A percentile compares a stretch with the other conserved stretches of the same genome.
Evolutionary conservation across 2,888 invertebrate species (phyloP).

Genomic region (Mythimna albipuncta): DNA sequence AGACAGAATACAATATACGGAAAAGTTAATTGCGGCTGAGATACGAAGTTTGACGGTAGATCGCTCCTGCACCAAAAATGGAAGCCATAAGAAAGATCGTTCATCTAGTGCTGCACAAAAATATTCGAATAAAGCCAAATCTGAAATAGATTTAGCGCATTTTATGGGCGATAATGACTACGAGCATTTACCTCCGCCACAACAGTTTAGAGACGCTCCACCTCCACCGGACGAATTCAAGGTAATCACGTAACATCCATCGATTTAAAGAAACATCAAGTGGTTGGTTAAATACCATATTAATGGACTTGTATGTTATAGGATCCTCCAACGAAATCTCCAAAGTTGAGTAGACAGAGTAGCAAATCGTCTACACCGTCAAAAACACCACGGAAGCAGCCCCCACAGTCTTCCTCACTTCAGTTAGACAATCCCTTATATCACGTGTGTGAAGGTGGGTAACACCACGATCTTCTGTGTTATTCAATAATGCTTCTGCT

Average conservation of each 20-base stretch:
- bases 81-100: constrained; percentile 77
- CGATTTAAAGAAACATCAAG: neutral
- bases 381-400: constrained; percentile 81
- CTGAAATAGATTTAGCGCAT: constrained; percentile 91
- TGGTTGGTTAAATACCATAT: constrained; percentile 16
- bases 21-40: constrained; percentile 88
- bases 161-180: constrained; percentile 91
- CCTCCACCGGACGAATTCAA: constrained; percentile 94
- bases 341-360: constrained; percentile 84
- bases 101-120: constrained; percentile 77
- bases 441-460: constrained; percentile 94
- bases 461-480: neutral
- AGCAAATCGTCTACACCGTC: constrained; percentile 88
- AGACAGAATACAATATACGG: constrained; percentile 88
- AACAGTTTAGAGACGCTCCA: constrained; percentile 95
- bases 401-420: constrained; percentile 79
- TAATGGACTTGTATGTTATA: constrained; percentile 63
- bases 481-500: constrained; percentile 69
- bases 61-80: constrained; percentile 72
- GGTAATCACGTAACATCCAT: constrained; percentile 71
- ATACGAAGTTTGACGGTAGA: constrained; percentile 85
- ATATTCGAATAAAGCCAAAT: constrained; percentile 89
- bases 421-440: constrained; percentile 94
- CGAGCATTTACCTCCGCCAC: constrained; percentile 95
- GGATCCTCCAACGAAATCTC: constrained; percentile 88